phyloP scores from a whole-genome alignment of 2,888 invertebrate genomes.

The Clanis bilineata region DNA sequence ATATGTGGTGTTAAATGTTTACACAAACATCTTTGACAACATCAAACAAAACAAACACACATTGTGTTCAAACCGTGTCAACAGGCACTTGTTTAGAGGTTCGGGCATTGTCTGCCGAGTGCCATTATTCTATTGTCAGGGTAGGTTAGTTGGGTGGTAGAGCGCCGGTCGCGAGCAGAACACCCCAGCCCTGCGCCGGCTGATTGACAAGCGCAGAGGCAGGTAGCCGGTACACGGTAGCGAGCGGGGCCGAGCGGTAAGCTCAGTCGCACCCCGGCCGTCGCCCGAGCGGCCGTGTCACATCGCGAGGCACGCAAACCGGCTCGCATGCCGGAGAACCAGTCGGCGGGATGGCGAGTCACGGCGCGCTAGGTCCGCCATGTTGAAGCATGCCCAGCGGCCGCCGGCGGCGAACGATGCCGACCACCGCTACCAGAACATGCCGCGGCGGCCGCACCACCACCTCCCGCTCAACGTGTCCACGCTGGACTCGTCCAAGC shows the following conservation, averaged over 20 bases:
- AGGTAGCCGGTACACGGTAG: conserved; percentile 48
- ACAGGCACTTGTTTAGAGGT: conserved; percentile 13
- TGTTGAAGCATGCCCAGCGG: conserved; percentile 89
- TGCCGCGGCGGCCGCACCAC: conserved; percentile 82
- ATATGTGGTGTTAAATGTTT: neutral
- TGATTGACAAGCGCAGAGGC: conserved; percentile 66
- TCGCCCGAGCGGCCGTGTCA: conserved; percentile 51
- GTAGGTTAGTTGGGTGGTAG: conserved; percentile 40
- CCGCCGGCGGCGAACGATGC: conserved; percentile 79
- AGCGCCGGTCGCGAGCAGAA: neutral
- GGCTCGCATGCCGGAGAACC: conserved; percentile 67
- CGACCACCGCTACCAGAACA: conserved; percentile 81
- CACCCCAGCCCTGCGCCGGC: conserved; percentile 31
- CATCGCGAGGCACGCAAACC: conserved; percentile 37
- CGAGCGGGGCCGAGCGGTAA: conserved; percentile 27
- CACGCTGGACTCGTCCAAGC: conserved; percentile 85
- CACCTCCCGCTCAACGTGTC: conserved; percentile 86
- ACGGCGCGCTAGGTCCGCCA: conserved; percentile 73
- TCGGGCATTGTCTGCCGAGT: conserved; percentile 28
- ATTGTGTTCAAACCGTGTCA: conserved; percentile 9
- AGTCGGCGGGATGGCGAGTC: conserved; percentile 72
- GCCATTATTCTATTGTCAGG: conserved; percentile 51
- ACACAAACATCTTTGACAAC: neutral
- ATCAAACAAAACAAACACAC: neutral
- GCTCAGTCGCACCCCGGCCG: conserved; percentile 61